Percentiles rank a stretch among this genome's conserved stretches.
phyloP scores from a whole-genome alignment of 1,140 invertebrate genomes.

The Temnothorax curvispinosus region DNA sequence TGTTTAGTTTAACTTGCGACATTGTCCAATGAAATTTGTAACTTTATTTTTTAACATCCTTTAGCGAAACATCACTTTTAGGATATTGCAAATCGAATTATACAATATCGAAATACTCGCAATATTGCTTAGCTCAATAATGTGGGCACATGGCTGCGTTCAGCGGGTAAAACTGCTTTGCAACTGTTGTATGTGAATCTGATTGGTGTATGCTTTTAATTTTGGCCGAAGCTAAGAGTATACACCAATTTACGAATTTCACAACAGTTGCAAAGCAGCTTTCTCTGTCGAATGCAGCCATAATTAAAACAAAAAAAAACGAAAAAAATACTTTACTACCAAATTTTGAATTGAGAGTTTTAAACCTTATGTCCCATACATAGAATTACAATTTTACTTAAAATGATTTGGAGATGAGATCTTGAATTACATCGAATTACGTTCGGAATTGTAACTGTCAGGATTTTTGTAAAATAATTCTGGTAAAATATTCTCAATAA shows the following conservation, averaged over 20 bases:
- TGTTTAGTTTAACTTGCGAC: not conserved
- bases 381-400: not conserved
- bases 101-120: not conserved
- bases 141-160: not conserved
- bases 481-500: not conserved
- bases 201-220: too few relatives aligned
- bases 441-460: constrained; percentile 37
- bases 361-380: too few relatives aligned
- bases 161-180: too few relatives aligned
- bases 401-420: not conserved
- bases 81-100: not conserved
- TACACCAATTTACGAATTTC: too few relatives aligned
- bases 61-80: not conserved
- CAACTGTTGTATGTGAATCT: too few relatives aligned
- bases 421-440: constrained; percentile 18
- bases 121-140: not conserved
- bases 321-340: not conserved
- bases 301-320: not conserved
- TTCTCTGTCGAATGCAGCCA: too few relatives aligned
- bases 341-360: not conserved
- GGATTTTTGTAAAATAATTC: not conserved
- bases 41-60: not conserved
- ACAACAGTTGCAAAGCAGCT: too few relatives aligned
- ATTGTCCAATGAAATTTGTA: not conserved
- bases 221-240: too few relatives aligned